A percentile compares a stretch with the other conserved stretches of the same genome.
These are phyloP conservation scores for Sylvicapra grimmia DNA, from an alignment of 2,113 vertebrate species.

Conservation along the genomic window DNA sequence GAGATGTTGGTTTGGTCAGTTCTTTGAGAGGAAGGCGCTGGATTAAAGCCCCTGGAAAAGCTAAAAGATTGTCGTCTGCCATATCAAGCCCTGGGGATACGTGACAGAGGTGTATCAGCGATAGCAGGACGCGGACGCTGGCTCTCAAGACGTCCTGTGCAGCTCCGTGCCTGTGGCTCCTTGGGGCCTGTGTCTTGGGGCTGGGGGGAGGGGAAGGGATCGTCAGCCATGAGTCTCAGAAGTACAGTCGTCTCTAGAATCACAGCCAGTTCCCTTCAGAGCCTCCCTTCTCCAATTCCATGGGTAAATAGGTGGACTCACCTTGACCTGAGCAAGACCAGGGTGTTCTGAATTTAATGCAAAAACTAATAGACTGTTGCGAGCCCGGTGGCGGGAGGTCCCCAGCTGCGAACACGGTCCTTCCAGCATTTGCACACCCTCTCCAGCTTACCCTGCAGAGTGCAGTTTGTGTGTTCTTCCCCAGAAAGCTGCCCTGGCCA, in stretches of 20 bases:
- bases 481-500: background rate
- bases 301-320: background rate
- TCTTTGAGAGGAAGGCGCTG: background rate
- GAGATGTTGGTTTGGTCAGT: background rate
- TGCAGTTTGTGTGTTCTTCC: background rate
- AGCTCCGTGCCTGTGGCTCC: background rate
- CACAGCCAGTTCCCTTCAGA: background rate
- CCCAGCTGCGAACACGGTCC: no score
- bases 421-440: background rate
- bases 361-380: background rate
- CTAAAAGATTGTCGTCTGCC: background rate
- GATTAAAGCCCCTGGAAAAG: background rate
- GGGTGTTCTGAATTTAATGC: background rate
- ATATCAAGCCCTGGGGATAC: background rate
- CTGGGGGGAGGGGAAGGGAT: background rate
- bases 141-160: background rate
- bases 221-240: background rate
- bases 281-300: background rate
- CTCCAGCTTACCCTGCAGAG: fast-evolving
- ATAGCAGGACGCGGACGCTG: fast-evolving
- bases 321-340: background rate
- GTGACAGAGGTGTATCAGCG: background rate
- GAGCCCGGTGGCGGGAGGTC: background rate
- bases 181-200: background rate
- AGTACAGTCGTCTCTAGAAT: background rate